Evolutionary conservation across 2,888 invertebrate species (phyloP).

Genomic region (Oeneis ivallda): DNA sequence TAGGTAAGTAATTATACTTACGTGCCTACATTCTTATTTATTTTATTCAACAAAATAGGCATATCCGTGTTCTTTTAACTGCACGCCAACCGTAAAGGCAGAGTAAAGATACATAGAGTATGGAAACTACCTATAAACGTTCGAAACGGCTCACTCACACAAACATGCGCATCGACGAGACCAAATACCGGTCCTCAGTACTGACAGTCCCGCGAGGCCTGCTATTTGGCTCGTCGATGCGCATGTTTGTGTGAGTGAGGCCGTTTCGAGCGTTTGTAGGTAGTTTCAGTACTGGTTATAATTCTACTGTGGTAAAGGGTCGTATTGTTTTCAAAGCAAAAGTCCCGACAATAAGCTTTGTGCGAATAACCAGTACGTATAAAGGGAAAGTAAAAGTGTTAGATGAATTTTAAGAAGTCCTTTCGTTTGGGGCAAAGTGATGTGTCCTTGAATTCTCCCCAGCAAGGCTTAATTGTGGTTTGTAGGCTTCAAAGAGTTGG

Average conservation of each 20-base stretch:
- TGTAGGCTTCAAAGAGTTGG: constrained; percentile 77
- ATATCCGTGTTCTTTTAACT: constrained; percentile 34
- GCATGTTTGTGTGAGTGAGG: too few relatives aligned
- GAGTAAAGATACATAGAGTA: too few relatives aligned
- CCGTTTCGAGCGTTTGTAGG: too few relatives aligned
- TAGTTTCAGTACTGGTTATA: too few relatives aligned
- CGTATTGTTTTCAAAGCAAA: constrained; percentile 51
- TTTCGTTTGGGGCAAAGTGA: constrained; percentile 67
- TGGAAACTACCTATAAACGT: too few relatives aligned
- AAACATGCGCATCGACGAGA: too few relatives aligned
- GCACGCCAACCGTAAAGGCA: constrained; percentile 41
- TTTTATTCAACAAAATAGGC: constrained; percentile 38
- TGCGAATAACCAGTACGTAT: constrained; percentile 58
- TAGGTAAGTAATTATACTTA: too few relatives aligned
- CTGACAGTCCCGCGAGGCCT: too few relatives aligned
- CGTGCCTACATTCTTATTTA: background rate
- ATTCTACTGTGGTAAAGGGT: too few relatives aligned
- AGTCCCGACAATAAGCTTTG: constrained; percentile 41
- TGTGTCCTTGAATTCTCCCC: constrained; percentile 73
- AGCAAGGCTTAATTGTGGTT: constrained; percentile 78
- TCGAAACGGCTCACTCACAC: too few relatives aligned
- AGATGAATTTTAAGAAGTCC: constrained; percentile 59
- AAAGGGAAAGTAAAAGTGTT: constrained; percentile 71
- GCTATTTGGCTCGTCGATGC: too few relatives aligned
- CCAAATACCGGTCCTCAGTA: too few relatives aligned